These are phyloP conservation scores for Dallia pectoralis DNA, from an alignment of 2,797 vertebrate genomes.

Conservation along the genomic window DNA sequence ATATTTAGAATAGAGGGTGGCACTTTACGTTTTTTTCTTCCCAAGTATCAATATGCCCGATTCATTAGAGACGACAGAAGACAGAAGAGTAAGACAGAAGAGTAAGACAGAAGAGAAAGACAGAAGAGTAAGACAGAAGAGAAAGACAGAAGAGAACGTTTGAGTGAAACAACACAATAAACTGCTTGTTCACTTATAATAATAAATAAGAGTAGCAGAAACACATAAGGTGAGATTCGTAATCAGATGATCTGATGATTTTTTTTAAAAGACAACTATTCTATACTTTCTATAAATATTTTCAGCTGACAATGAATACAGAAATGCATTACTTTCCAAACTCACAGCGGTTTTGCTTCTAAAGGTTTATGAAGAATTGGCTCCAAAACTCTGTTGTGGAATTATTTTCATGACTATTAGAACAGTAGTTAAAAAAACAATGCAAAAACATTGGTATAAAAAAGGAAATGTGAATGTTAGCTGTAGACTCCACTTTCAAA, in stretches of 20 bases:
- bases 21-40: neutral
- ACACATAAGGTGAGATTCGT: neutral
- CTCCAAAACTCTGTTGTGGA: neutral
- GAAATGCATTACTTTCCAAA: neutral
- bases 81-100: too few species aligned
- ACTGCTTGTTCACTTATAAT: neutral
- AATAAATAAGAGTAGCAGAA: neutral
- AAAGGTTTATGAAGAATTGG: neutral
- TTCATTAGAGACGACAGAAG: constrained; percentile 27
- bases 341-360: neutral
- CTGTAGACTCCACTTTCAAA: neutral
- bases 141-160: neutral
- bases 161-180: constrained; percentile 28
- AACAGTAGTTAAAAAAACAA: neutral
- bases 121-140: neutral
- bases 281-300: neutral
- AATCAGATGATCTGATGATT: neutral
- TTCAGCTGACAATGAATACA: neutral
- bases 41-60: constrained; percentile 34
- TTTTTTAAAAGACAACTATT: neutral
- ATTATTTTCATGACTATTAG: neutral
- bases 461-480: neutral
- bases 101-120: constrained; percentile 2
- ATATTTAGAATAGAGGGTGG: constrained; percentile 45
- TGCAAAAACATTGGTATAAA: neutral